phyloP scores from a whole-genome alignment of 2,113 vertebrate genomes.

The Pseudois nayaur region DNA sequence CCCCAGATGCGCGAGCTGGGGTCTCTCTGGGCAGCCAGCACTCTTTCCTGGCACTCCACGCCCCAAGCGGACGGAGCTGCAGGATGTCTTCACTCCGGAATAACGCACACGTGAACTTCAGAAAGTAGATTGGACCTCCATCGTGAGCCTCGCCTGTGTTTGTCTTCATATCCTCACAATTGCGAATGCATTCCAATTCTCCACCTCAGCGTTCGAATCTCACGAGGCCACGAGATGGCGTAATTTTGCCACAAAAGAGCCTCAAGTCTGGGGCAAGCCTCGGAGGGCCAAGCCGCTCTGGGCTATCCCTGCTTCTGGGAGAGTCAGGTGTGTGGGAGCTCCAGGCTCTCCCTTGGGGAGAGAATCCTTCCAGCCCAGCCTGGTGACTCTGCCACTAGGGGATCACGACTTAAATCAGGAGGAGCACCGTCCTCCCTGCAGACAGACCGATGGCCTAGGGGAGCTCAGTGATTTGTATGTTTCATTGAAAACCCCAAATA shows the following conservation, averaged over 20 bases:
- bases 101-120: background rate
- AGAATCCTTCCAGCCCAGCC: no score
- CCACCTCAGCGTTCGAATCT: background rate
- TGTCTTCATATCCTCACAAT: background rate
- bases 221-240: background rate
- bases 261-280: background rate
- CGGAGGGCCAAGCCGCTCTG: rapidly evolving
- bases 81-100: background rate
- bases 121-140: background rate
- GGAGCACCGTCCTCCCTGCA: background rate
- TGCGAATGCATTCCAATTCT: rapidly evolving
- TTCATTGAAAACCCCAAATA: background rate
- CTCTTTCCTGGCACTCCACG: no score
- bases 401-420: rapidly evolving
- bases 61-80: rapidly evolving
- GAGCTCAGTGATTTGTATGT: background rate
- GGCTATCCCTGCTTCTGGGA: background rate
- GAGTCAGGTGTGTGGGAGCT: background rate
- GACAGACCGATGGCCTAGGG: rapidly evolving
- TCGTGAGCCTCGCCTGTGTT: background rate
- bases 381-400: rapidly evolving
- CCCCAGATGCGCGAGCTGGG: rapidly evolving
- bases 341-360: rapidly evolving
- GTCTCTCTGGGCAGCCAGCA: rapidly evolving
- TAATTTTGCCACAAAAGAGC: background rate